These are phyloP conservation scores for Aleiodes sp. DNA, from an alignment of 1,140 invertebrate genomes.

Conservation along the genomic window DNA sequence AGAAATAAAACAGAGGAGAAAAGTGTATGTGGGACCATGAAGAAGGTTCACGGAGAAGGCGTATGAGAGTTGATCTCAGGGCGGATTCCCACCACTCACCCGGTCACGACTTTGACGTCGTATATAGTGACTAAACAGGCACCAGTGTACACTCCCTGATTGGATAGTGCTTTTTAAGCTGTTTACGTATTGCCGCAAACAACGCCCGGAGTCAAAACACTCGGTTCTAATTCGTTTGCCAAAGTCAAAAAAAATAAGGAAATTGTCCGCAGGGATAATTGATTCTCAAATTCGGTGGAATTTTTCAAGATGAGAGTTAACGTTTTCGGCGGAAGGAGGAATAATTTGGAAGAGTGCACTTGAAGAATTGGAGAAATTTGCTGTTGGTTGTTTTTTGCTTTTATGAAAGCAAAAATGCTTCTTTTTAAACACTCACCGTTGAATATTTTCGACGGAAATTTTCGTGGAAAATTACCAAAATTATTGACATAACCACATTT, in stretches of 20 bases:
- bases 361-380: too few species aligned
- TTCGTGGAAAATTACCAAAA: too few species aligned
- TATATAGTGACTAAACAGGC: slow-evolving; percentile 37
- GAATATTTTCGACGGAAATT: too few species aligned
- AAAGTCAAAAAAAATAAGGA: too few species aligned
- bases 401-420: too few species aligned
- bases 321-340: too few species aligned
- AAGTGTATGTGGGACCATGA: background rate
- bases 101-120: slow-evolving; percentile 58
- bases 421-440: too few species aligned
- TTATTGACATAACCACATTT: too few species aligned
- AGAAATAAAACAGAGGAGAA: background rate
- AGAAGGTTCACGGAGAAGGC: slow-evolving; percentile 40
- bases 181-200: background rate
- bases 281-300: background rate
- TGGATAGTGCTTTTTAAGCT: slow-evolving; percentile 26
- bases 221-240: background rate
- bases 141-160: slow-evolving; percentile 26
- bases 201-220: background rate
- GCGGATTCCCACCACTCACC: slow-evolving; percentile 63
- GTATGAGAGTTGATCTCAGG: slow-evolving; percentile 65
- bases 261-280: too few species aligned
- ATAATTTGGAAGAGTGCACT: too few species aligned
- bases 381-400: too few species aligned
- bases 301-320: too few species aligned